phyloP scores from a whole-genome alignment of 2,113 vertebrate genomes.

The Alaudala cheleensis region DNA sequence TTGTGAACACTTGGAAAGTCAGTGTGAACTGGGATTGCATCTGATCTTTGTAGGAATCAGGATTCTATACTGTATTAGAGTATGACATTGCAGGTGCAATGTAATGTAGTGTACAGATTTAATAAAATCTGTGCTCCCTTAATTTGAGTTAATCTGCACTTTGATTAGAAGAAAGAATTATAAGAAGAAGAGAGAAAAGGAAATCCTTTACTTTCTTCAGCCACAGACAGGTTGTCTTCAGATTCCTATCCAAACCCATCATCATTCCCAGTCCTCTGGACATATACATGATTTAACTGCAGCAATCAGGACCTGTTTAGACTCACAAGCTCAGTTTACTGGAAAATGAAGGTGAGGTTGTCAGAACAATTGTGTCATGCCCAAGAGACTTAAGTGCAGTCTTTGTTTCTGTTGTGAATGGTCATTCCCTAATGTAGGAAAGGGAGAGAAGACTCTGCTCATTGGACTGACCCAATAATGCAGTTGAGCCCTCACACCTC shows the following conservation, averaged over 20 bases:
- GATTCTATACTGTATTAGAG: background rate
- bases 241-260: background rate
- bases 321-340: background rate
- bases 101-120: background rate
- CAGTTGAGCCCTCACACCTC: background rate
- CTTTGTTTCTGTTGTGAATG: background rate
- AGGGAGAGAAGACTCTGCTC: background rate
- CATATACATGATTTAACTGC: background rate
- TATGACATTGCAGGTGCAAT: background rate
- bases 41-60: background rate
- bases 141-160: background rate
- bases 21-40: background rate
- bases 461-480: background rate
- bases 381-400: background rate
- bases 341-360: background rate
- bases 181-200: too few species aligned
- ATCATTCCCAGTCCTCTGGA: background rate
- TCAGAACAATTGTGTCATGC: background rate
- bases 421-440: background rate
- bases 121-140: background rate
- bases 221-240: background rate
- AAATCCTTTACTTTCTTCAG: background rate
- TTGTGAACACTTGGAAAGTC: background rate
- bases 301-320: background rate
- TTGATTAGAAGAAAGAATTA: background rate